These are phyloP conservation scores for Barbus barbus DNA, from an alignment of 2,113 vertebrate species.

Conservation along the genomic window DNA sequence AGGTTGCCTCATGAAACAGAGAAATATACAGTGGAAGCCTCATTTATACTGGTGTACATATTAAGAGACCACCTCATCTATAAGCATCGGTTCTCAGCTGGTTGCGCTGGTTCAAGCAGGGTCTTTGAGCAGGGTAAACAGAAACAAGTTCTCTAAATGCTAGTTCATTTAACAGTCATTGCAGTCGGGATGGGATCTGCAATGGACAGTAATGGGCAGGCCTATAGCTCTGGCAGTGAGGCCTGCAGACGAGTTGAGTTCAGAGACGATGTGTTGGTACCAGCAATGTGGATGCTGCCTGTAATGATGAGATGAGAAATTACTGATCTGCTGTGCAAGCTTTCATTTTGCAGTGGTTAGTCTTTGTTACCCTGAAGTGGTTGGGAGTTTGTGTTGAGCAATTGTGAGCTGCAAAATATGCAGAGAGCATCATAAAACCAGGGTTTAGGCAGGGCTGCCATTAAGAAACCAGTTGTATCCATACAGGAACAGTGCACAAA, in stretches of 20 bases:
- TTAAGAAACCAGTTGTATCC: background rate
- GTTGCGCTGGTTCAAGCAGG: no score
- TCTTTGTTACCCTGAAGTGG: background rate
- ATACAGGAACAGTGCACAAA: background rate
- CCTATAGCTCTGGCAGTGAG: background rate
- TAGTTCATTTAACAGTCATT: no score
- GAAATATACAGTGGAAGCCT: background rate
- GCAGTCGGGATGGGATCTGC: no score
- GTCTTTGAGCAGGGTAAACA: no score
- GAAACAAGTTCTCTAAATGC: no score
- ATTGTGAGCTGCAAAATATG: background rate
- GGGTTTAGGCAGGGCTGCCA: background rate
- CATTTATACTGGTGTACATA: no score
- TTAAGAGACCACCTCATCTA: background rate
- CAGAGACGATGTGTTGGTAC: background rate
- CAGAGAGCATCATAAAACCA: slow-evolving; percentile 4
- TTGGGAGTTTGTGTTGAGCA: background rate
- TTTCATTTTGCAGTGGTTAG: background rate
- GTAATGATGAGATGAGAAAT: background rate
- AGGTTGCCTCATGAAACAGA: no score
- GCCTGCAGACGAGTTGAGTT: background rate
- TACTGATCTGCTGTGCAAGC: background rate
- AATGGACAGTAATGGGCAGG: no score
- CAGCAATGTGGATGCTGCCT: background rate
- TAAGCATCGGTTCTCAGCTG: no score